phyloP scores from a whole-genome alignment of 2,888 invertebrate species.

The Psococerastis gibbosa region DNA sequence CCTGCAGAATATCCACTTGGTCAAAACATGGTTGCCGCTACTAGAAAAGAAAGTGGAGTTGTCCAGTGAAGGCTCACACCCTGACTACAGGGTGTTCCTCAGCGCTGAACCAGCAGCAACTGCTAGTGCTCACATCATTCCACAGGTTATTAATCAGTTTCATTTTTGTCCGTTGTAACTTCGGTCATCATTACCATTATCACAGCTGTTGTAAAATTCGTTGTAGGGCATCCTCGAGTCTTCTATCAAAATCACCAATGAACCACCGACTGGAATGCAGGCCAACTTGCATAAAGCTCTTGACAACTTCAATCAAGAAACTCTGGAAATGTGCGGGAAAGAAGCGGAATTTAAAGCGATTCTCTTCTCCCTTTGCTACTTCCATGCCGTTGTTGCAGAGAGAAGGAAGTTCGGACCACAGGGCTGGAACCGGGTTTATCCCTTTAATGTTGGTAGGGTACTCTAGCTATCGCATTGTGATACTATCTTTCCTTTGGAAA shows the following conservation, averaged over 20 bases:
- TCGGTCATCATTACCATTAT: too few relatives aligned
- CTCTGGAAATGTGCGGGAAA: constrained; percentile 84
- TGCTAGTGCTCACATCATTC: constrained; percentile 77
- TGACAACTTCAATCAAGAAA: constrained; percentile 89
- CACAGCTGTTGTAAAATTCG: too few relatives aligned
- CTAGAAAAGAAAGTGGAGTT: constrained; percentile 84
- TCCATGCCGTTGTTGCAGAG: constrained; percentile 91
- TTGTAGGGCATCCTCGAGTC: constrained; percentile 77
- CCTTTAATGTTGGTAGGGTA: constrained; percentile 67
- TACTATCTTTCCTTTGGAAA: too few relatives aligned
- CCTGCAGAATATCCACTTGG: constrained; percentile 88
- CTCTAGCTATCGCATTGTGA: too few relatives aligned
- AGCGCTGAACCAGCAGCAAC: constrained; percentile 87
- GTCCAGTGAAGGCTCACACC: constrained; percentile 59
- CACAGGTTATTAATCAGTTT: too few relatives aligned
- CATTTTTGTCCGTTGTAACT: too few relatives aligned
- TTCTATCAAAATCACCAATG: constrained; percentile 93
- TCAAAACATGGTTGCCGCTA: constrained; percentile 79
- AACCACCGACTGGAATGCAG: constrained; percentile 90
- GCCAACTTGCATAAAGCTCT: constrained; percentile 91
- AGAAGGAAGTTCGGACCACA: constrained; percentile 87
- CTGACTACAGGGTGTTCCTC: constrained; percentile 72
- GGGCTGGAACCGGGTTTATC: constrained; percentile 90
- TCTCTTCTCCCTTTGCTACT: constrained; percentile 81
- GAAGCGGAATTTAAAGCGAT: constrained; percentile 94